Evolutionary conservation across 2,797 vertebrate species (phyloP), one percentile per base, ranked within the genome.

Genomic region (Rhinichthys osculus): DNA sequence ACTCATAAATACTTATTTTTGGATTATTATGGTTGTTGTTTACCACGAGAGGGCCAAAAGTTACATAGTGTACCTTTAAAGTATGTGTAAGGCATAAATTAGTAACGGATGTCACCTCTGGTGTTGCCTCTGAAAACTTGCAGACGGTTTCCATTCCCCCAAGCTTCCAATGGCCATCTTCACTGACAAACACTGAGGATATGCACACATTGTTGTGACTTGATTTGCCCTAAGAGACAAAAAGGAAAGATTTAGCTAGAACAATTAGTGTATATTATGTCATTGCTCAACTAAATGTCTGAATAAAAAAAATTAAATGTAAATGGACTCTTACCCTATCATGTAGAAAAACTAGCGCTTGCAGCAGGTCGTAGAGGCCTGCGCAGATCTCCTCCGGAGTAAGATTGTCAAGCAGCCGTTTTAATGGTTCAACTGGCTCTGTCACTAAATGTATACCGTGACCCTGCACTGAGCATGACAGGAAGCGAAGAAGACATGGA

Each of bases 121-220:
- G 95, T 0, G 97, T 97, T 64, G 97, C 98, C 94, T 99, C 97
- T 23, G 89, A 94, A 89, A 97, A 96, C 82, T 94, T 96, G 93
- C 98, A 99, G 67, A 99, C 97, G 0, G 97, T 98, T 87, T 99
- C 98, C 98, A 99, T 99, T 80, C 97, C 98, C 82, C 98, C 98
- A 64, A 99, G 95, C 90, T 98, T 99, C 98, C 98, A 99, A 87
- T 98, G 97, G 44, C 98, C 98, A 69, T 99, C 98, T 90, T 99
- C 97, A 82, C 97, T 98, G 88, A 99, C 97, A 92, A 98, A 99
- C 35, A 99, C 93, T 0, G 98, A 99, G 0, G 97, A 97, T 50
- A 96, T 89, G 89, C 97, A 98, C 74, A 99, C 93, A 1, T 99
- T 99, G 96, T 99, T 99, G 95, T 99, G 98, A 0, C 97, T 98